Evolutionary conservation across 2,888 invertebrate species (phyloP).

Genomic region (Drosophila sordidapex): DNA sequence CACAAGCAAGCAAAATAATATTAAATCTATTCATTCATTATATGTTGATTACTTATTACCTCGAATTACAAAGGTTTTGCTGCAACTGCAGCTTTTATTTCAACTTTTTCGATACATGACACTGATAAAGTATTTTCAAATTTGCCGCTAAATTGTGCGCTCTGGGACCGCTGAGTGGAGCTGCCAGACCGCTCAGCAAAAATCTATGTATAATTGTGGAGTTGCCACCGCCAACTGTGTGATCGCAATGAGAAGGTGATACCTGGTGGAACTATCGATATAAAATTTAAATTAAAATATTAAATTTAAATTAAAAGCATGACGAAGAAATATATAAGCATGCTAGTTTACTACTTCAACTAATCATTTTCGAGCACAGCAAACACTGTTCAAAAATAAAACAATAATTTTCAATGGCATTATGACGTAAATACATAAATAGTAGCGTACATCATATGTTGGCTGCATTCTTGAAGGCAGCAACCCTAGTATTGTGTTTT

Average conservation of each 20-base stretch:
- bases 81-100: neutral
- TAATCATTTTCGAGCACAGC: neutral
- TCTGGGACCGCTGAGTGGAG: neutral
- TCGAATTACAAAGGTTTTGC: neutral
- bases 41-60: neutral
- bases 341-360: neutral
- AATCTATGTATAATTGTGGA: slow-evolving; percentile 1
- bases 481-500: slow-evolving; percentile 19
- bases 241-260: slow-evolving; percentile 3
- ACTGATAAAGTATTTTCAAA: slow-evolving; percentile 2
- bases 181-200: slow-evolving; percentile 23
- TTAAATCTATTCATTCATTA: neutral
- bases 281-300: neutral
- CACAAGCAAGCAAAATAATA: slow-evolving; percentile 11
- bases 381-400: neutral
- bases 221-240: slow-evolving; percentile 19
- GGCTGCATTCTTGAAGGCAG: slow-evolving; percentile 6
- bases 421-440: slow-evolving; percentile 10
- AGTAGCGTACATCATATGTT: slow-evolving; percentile 11
- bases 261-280: slow-evolving; percentile 18
- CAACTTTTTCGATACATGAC: neutral
- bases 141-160: neutral
- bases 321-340: neutral
- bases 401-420: neutral
- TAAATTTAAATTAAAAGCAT: neutral